Evolutionary conservation across 2,797 vertebrate genomes (phyloP), one percentile per base, ranked within the genome.

Genomic region (Brotula barbata): DNA sequence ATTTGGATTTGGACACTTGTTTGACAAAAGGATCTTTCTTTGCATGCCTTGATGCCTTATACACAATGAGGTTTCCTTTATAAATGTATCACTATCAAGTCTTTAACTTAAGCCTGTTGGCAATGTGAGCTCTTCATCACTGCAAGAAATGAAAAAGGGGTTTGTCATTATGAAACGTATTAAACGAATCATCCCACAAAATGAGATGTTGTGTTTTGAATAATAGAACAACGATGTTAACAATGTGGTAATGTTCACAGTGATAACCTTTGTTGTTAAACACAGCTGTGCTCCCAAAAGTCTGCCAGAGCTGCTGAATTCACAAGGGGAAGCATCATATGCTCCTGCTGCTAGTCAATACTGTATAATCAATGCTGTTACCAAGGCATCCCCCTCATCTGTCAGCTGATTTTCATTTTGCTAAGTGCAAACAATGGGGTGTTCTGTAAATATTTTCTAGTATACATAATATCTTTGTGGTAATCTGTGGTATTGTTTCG

Each of bases 321-420:
- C 58, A 58, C 58, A n/a, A 52, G 45, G 43, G 67, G 52, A 16
- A 58, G 20, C 23, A 7, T 17, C 25, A 33, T 19, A 15, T 41
- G 53, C 58, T 15, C 4, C 46, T 49, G 44, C 37, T 31, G 53
- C 46, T 58, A 57, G 66, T 67, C 64, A 57, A 53, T 45, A 34
- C 50, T 46, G 51, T 58, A 57, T 57, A 70, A 64, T 78, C 73
- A 78, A 61, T 80, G 51, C 55, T 58, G 57, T 68, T 64, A 43
- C 68, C 21, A 22, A 49, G 63, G 60, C 42, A 7, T 50, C 13
- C 19, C n/a, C 40, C 40, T 19, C 2, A 42, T 19, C 17, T 19
- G 10, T 9, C 40, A 13, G 43, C 65, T 55, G 42, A 66, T 75
- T 73, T 39, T 0, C 1, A 54, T 42, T 40, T 22, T 14, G 45